A percentile compares a stretch with the other conserved stretches of the same genome.
phyloP scores from a whole-genome alignment of 2,113 vertebrate species.

The Hydropotes inermis region DNA sequence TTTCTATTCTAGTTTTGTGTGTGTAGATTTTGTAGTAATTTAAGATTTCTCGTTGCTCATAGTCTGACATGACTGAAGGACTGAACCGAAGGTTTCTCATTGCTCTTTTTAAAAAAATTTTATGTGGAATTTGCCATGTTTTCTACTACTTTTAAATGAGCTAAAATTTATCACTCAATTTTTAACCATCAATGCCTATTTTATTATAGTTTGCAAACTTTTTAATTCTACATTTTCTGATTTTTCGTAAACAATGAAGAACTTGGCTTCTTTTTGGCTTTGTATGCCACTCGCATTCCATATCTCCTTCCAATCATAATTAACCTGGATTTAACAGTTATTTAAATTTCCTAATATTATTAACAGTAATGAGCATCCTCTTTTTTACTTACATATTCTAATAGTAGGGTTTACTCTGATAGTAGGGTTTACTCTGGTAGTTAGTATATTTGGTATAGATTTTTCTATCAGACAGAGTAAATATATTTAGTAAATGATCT shows the following conservation, averaged over 20 bases:
- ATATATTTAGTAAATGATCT: not conserved
- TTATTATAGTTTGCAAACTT: not conserved
- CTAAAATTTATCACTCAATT: not conserved
- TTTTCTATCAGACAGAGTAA: not conserved
- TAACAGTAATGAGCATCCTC: not conserved
- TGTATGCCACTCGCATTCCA: not conserved
- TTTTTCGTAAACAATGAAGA: not conserved
- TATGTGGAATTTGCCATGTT: not conserved
- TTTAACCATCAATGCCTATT: not conserved
- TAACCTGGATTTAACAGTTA: not conserved
- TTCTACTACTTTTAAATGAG: not conserved
- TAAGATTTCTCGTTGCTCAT: not conserved
- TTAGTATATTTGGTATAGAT: not conserved
- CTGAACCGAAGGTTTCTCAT: not conserved
- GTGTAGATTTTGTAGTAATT: not conserved
- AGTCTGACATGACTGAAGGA: not conserved
- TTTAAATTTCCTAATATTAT: not conserved
- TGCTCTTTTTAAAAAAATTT: not conserved
- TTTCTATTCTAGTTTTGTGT: not conserved
- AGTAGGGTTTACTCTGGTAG: not conserved
- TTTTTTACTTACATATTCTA: not conserved
- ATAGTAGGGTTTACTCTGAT: not conserved
- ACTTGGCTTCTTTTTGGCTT: not conserved
- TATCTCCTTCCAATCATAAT: not conserved
- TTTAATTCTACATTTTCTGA: not conserved